Base-by-base conservation (phyloP, 2,113 vertebrate species). In the Hystrix cristata region DNA sequence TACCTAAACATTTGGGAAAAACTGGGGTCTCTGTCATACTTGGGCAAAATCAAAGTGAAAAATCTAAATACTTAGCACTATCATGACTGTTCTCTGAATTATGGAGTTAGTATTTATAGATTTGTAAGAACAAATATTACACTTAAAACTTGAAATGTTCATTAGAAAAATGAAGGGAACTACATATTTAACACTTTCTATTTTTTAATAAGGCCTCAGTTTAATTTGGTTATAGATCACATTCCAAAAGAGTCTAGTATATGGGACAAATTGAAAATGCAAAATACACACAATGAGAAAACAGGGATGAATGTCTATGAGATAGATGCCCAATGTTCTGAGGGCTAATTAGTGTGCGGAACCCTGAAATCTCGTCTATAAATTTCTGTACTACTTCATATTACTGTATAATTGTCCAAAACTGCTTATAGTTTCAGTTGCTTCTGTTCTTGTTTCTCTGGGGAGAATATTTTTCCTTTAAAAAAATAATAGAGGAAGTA, bases 281-380 rank as follows among this genome's bases (percentile, higher is more conserved):
- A 51, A 76, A 82, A 95, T 80, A n/a, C 46, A 65, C 23, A 23
- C 48, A 88, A 53, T 69, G 48, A 64, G 72, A 51, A 64, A 94
- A 95, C 92, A 83, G 48, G 57, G 72, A 83, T 85, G 86, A 46
- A 25, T 95, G n/a, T 91, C 90, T 89, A 43, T 48, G 80, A 55
- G 51, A 57, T 57, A 74, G 59, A 57, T 93, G 27, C 16, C 19
- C 62, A 25, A 57, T 12, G 53, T 91, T 62, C 48, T 85, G 25
- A 96, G 27, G 43, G 51, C 67, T 46, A n/a, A 23, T 2, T 81
- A 21, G 31, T 69, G 3, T 34, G 8, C 18, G 86, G 48, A 65
- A 10, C 2, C 48, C 92, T 3, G 48, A 84, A 79, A 1, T 59
- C 48, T 60, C 7, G 43, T 3, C 0, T 25, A 69, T 67, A 69